phyloP scores from a whole-genome alignment of 1,140 invertebrate genomes.

The Megalopta genalis region DNA sequence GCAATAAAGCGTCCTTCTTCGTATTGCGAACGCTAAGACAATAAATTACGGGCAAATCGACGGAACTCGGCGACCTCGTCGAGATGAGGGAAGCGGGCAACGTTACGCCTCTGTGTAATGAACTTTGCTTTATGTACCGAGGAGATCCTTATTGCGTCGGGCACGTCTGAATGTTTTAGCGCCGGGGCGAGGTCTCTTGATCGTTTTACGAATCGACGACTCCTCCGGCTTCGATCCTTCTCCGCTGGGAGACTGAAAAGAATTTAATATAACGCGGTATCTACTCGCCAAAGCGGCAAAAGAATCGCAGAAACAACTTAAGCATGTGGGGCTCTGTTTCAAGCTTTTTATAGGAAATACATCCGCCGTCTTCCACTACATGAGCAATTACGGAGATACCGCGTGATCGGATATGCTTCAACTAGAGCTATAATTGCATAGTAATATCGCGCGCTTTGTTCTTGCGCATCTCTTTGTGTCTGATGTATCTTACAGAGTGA shows the following conservation, averaged over 20 bases:
- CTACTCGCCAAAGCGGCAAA: too few relatives aligned
- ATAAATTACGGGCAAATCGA: constrained; percentile 38
- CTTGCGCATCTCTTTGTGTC: too few relatives aligned
- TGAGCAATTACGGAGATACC: too few relatives aligned
- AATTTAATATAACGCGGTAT: neutral
- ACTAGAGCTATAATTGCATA: too few relatives aligned
- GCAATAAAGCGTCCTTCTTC: constrained; percentile 11
- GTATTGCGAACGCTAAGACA: neutral
- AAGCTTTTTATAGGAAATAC: too few relatives aligned
- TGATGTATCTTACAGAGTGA: too few relatives aligned
- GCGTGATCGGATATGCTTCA: too few relatives aligned
- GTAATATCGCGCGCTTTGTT: too few relatives aligned
- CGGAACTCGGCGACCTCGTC: neutral
- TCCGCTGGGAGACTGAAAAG: neutral
- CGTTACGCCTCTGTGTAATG: constrained; percentile 5
- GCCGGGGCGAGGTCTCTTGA: neutral
- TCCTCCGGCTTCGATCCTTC: neutral
- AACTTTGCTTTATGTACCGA: constrained; percentile 11
- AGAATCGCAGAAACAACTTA: too few relatives aligned
- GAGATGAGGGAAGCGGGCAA: neutral
- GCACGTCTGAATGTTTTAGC: neutral
- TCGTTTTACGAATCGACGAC: neutral
- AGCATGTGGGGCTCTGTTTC: too few relatives aligned
- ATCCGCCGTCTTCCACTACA: too few relatives aligned
- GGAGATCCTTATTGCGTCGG: neutral